Evolutionary conservation across 2,113 vertebrate genomes (phyloP).

Genomic region (Vidua chalybeata): DNA sequence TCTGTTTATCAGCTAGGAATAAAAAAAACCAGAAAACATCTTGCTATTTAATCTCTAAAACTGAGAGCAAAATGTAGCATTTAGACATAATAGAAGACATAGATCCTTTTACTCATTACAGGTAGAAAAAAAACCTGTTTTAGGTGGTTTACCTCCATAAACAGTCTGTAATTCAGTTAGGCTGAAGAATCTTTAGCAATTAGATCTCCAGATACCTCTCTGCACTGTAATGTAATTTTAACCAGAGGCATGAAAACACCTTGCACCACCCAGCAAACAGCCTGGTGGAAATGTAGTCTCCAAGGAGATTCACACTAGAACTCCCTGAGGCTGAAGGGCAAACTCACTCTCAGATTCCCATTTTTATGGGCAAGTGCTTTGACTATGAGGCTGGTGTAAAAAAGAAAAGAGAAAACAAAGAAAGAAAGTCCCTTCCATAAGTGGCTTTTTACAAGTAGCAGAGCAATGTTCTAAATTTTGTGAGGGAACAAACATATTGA

Average conservation of each 20-base stretch:
- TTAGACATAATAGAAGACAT: not conserved
- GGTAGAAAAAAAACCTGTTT: not conserved
- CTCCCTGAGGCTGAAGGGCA: not conserved
- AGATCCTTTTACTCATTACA: not conserved
- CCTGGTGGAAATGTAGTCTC: not conserved
- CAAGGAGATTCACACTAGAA: not conserved
- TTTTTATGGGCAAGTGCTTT: not conserved
- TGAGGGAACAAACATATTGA: not conserved
- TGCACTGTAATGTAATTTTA: not conserved
- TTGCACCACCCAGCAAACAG: not conserved
- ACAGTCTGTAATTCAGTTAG: not conserved
- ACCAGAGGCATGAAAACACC: not conserved
- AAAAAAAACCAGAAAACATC: not conserved
- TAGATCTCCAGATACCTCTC: not conserved
- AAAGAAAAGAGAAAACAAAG: not conserved
- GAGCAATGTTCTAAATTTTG: not conserved
- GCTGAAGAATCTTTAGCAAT: not conserved
- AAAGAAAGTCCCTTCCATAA: accelerated
- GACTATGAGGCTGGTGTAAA: not conserved
- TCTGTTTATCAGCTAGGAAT: not conserved
- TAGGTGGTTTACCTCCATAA: not conserved
- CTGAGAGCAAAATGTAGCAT: not conserved
- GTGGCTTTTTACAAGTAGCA: not conserved
- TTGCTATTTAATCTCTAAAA: not conserved
- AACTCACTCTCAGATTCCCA: not conserved